A percentile compares a stretch with the other conserved stretches of the same genome.
phyloP scores from a whole-genome alignment of 1,140 invertebrate species.

The Drosophila micromelanica region DNA sequence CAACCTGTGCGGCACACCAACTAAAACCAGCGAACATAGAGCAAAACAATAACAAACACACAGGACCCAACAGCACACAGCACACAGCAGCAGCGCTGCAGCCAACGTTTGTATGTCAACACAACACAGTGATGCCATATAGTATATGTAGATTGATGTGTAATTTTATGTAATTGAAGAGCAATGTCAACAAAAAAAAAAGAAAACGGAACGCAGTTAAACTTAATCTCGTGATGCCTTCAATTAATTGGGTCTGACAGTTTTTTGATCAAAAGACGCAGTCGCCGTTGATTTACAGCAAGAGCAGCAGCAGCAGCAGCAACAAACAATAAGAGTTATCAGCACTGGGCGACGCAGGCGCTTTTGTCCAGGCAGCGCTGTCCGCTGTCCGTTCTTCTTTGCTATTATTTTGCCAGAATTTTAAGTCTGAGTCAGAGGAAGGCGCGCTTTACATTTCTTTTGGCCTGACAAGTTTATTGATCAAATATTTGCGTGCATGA shows the following conservation, averaged over 20 bases:
- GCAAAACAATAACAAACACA: conserved; percentile 12
- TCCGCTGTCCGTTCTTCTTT: not conserved
- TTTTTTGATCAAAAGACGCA: conserved; percentile 31
- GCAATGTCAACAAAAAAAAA: conserved; percentile 48
- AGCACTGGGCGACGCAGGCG: conserved; percentile 3
- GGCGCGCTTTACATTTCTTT: conserved; percentile 40
- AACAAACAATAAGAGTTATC: conserved; percentile 19
- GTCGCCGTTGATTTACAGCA: conserved; percentile 23
- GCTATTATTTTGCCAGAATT: conserved; percentile 18
- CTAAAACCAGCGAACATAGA: conserved; percentile 2
- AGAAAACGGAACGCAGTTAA: conserved; percentile 25
- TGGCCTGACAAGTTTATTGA: conserved; percentile 57
- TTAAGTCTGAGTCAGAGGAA: conserved; percentile 24
- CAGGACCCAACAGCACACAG: conserved; percentile 30
- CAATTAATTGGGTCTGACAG: conserved; percentile 57
- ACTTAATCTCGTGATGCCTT: conserved; percentile 66
- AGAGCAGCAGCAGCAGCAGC: conserved; percentile 12
- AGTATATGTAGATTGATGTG: conserved; percentile 21
- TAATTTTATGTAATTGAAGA: conserved; percentile 80
- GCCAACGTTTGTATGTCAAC: conserved; percentile 56
- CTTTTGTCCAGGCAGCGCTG: conserved; percentile 13
- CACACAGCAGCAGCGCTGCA: conserved; percentile 43
- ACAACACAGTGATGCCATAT: not conserved
- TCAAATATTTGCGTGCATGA: conserved; percentile 69
- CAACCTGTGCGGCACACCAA: not conserved